Evolutionary conservation across 2,797 vertebrate genomes (phyloP).

Genomic region (Enteromius paludinosus): DNA sequence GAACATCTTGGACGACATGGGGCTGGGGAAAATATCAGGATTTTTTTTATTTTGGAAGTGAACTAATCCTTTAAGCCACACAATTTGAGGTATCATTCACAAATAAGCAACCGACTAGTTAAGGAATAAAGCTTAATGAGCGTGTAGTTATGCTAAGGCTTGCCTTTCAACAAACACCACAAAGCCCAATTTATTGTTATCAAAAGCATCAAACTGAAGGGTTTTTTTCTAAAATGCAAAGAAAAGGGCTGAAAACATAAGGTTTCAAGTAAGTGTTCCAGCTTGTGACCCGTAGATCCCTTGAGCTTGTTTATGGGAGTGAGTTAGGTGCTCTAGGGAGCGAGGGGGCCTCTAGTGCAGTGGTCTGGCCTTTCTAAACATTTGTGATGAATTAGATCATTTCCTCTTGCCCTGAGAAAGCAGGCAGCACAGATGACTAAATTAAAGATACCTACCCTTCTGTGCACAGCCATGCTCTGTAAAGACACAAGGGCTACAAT

Average conservation of each 20-base stretch:
- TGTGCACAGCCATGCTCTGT: conserved; percentile 23
- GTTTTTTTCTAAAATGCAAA: conserved; percentile 3
- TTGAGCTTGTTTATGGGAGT: conserved; percentile 22
- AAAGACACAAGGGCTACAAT: conserved; percentile 3
- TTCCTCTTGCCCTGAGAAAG: conserved; percentile 55
- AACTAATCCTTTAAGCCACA: background rate
- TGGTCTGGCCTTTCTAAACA: conserved; percentile 53
- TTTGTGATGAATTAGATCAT: conserved; percentile 63
- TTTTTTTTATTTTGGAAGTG: background rate
- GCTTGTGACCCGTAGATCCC: conserved; percentile 39
- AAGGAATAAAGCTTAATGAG: background rate
- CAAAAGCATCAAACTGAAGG: background rate
- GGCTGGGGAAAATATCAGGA: background rate
- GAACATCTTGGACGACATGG: too few relatives aligned
- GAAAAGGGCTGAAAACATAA: conserved; percentile 22
- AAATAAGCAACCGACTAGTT: background rate
- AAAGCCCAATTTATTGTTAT: background rate
- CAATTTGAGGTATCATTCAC: background rate
- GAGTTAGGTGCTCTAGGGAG: conserved; percentile 34
- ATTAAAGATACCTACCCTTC: conserved; percentile 24
- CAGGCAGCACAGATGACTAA: conserved; percentile 28
- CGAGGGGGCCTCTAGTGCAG: conserved; percentile 42
- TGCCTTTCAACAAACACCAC: background rate
- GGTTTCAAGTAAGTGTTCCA: conserved; percentile 33
- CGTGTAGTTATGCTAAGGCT: too few relatives aligned